These are phyloP conservation scores for Drosophila serrata DNA, from an alignment of 1,140 invertebrate genomes.

Conservation along the genomic window DNA sequence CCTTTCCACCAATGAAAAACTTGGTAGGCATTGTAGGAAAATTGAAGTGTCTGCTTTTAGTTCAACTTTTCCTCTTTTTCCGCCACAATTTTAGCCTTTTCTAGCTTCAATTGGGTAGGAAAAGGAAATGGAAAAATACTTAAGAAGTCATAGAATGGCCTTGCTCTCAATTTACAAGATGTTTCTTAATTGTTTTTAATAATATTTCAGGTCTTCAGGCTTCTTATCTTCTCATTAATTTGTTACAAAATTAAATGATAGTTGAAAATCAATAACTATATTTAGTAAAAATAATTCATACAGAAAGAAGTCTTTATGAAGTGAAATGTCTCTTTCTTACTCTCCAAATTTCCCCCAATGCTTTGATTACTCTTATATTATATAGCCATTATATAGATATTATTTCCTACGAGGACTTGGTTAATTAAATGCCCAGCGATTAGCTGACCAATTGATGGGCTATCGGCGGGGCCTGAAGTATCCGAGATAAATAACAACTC, in stretches of 20 bases:
- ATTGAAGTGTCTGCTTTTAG: constrained; percentile 35
- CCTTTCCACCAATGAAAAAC: constrained; percentile 1
- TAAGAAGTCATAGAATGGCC: not conserved
- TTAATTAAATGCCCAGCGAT: constrained; percentile 31
- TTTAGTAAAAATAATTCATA: no score
- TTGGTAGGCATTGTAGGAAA: constrained; percentile 17
- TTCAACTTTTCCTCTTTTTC: not conserved
- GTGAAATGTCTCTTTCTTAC: no score
- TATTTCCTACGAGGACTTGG: not conserved
- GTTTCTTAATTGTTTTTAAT: not conserved
- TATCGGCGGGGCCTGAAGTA: constrained; percentile 15
- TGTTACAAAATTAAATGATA: no score
- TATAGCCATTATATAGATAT: not conserved
- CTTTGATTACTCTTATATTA: not conserved
- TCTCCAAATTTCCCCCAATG: not conserved
- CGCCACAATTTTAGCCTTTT: not conserved
- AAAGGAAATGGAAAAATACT: not conserved
- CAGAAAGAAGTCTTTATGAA: no score
- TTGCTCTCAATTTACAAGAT: not conserved
- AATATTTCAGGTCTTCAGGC: not conserved
- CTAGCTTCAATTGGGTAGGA: not conserved
- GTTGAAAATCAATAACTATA: no score
- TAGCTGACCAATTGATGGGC: constrained; percentile 26
- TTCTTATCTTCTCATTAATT: no score
- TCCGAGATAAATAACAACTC: constrained; percentile 11